phyloP scores from a whole-genome alignment of 1,140 invertebrate genomes.

The Euura saliciscinereae region DNA sequence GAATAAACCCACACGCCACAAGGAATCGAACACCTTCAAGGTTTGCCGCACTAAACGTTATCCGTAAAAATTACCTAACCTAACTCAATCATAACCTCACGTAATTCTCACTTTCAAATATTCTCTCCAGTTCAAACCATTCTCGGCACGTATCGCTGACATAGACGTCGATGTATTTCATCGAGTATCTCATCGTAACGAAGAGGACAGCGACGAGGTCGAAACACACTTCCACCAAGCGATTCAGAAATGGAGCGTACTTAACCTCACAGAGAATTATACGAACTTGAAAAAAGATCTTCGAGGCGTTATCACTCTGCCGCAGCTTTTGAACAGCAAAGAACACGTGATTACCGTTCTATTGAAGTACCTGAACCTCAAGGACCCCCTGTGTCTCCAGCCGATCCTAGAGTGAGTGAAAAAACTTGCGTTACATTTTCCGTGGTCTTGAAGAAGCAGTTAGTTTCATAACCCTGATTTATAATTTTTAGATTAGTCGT shows the following conservation, averaged over 20 bases:
- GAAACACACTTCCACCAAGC: slow-evolving; percentile 81
- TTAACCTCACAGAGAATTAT: slow-evolving; percentile 86
- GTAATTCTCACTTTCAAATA: slow-evolving; percentile 21
- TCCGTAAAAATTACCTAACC: slow-evolving; percentile 10
- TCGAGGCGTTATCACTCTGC: slow-evolving; percentile 74
- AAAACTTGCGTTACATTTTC: slow-evolving; percentile 15
- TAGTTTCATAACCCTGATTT: slow-evolving; percentile 13
- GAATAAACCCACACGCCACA: slow-evolving; percentile 77
- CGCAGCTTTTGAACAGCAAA: slow-evolving; percentile 80
- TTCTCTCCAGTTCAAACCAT: slow-evolving; percentile 81
- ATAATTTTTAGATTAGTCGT: slow-evolving; percentile 74
- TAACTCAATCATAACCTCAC: slow-evolving; percentile 15
- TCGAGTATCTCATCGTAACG: slow-evolving; percentile 74
- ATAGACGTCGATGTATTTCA: slow-evolving; percentile 84
- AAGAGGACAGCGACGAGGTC: slow-evolving; percentile 67
- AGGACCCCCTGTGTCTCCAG: slow-evolving; percentile 75
- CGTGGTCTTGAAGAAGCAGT: slow-evolving; percentile 12
- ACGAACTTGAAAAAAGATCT: slow-evolving; percentile 76
- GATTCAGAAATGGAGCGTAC: slow-evolving; percentile 84
- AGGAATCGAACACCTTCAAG: slow-evolving; percentile 81
- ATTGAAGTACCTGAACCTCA: slow-evolving; percentile 72
- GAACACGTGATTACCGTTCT: slow-evolving; percentile 75
- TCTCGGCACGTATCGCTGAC: slow-evolving; percentile 80
- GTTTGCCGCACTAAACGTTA: slow-evolving; percentile 58
- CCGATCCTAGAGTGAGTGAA: slow-evolving; percentile 81